Evolutionary conservation across 2,888 invertebrate genomes (phyloP).

Genomic region (Amorpha juglandis): DNA sequence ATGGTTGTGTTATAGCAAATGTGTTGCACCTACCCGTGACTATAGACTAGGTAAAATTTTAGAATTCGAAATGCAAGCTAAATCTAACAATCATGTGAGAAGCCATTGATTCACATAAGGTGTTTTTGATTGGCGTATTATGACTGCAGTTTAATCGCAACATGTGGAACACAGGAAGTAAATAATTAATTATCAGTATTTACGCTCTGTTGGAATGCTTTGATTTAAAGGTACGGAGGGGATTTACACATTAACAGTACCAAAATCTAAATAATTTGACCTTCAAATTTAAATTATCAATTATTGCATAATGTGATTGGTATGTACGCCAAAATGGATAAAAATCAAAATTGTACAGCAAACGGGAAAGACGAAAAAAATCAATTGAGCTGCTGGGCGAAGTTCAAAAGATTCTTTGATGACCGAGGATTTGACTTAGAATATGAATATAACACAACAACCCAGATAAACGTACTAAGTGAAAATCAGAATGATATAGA

Average conservation of each 20-base stretch:
- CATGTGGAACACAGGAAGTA: conserved; percentile 1
- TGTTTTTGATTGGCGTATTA: background rate
- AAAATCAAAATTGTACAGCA: conserved; percentile 36
- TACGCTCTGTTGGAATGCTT: background rate
- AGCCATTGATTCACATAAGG: background rate
- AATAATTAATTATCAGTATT: conserved; percentile 9
- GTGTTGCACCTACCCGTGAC: background rate
- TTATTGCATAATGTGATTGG: conserved; percentile 24
- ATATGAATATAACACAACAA: conserved; percentile 59
- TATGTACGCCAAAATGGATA: conserved; percentile 41
- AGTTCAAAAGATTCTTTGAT: conserved; percentile 72
- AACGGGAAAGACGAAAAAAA: conserved; percentile 34
- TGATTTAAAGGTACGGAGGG: conserved; percentile 1
- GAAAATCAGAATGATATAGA: conserved; percentile 53
- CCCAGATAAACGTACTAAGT: conserved; percentile 47
- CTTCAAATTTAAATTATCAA: conserved; percentile 1
- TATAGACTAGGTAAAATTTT: conserved; percentile 8
- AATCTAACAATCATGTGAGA: background rate
- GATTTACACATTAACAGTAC: conserved; percentile 7
- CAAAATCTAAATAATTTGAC: background rate
- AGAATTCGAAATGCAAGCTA: background rate
- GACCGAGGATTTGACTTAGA: conserved; percentile 77
- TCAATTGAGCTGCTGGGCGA: conserved; percentile 67
- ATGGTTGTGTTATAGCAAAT: background rate
- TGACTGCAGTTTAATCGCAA: background rate